Evolutionary conservation across 2,113 vertebrate genomes (phyloP).

Genomic region (Myiozetetes cayanensis): DNA sequence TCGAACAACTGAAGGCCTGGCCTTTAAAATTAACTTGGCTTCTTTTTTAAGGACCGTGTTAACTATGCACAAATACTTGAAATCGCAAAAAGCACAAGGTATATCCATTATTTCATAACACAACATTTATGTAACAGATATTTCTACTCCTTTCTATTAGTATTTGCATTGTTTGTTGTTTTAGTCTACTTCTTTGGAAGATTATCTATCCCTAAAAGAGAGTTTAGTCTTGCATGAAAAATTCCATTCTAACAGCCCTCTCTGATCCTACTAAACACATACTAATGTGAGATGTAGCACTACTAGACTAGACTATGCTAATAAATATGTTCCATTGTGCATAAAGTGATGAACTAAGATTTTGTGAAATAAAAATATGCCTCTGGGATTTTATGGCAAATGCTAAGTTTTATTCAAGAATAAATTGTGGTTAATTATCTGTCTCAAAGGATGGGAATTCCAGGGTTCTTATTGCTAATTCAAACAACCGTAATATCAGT

Average conservation of each 20-base stretch:
- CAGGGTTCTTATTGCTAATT: neutral
- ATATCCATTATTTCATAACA: neutral
- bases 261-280: neutral
- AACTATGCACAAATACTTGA: neutral
- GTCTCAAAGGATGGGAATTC: neutral
- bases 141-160: neutral
- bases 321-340: neutral
- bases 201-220: neutral
- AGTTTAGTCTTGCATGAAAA: neutral
- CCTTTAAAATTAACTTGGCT: neutral
- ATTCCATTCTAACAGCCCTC: neutral
- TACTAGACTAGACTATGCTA: neutral
- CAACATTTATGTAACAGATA: neutral
- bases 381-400: neutral
- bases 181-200: neutral
- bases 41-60: neutral
- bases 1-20: neutral
- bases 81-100: neutral
- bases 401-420: neutral
- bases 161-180: neutral
- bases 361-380: neutral
- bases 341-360: neutral
- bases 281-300: neutral
- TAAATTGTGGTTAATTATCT: constrained; percentile 37
- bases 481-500: neutral